Percentiles rank a stretch among this genome's conserved stretches.
These are phyloP conservation scores for Rhynchonema sp. DNA, from an alignment of 2,888 invertebrate genomes.

Conservation along the genomic window DNA sequence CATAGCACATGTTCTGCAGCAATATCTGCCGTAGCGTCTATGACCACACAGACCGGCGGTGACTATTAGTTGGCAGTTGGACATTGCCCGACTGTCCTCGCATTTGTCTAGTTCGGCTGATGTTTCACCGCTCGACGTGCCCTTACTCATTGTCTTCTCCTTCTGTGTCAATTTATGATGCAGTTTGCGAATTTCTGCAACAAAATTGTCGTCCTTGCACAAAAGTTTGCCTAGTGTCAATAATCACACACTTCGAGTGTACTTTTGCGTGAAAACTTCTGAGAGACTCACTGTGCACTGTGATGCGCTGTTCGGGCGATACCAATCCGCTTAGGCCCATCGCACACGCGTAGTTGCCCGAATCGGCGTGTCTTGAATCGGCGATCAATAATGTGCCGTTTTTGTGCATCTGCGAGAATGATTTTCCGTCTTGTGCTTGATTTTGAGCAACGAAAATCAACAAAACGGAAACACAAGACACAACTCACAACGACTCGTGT, in stretches of 20 bases:
- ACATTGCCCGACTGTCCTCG: neutral
- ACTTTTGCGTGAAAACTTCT: too few species aligned
- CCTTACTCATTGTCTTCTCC: neutral
- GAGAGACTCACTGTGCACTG: neutral
- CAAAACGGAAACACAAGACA: too few species aligned
- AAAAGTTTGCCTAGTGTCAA: too few species aligned
- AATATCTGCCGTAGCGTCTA: neutral
- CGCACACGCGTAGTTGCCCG: neutral
- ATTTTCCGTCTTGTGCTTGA: too few species aligned
- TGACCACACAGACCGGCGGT: neutral
- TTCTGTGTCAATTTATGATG: neutral
- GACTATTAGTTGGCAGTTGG: neutral
- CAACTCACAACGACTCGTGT: too few species aligned
- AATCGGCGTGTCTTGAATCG: neutral
- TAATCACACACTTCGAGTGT: too few species aligned
- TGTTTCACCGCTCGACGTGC: too few species aligned
- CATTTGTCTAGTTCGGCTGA: too few species aligned
- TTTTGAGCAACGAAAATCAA: too few species aligned
- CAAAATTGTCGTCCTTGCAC: too few species aligned
- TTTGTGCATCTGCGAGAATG: neutral
- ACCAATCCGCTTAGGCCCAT: neutral
- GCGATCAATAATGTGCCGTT: neutral
- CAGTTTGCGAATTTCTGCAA: too few species aligned
- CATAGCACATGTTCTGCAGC: neutral
- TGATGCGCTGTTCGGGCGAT: neutral